Evolutionary conservation across 2,113 vertebrate genomes (phyloP).

Genomic region (Sphyrna mokarran): DNA sequence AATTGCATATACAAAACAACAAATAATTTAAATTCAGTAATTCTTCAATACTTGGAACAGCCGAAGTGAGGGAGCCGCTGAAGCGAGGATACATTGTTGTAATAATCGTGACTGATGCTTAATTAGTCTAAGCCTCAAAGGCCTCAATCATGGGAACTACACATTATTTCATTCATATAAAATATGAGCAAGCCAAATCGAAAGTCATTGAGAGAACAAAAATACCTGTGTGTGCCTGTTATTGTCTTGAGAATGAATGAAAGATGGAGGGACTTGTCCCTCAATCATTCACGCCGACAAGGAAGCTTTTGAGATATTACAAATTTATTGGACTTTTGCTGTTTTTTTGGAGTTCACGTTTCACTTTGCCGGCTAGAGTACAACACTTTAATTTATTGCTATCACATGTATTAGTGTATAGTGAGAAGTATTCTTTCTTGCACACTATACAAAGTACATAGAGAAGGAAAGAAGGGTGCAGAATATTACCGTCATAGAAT

Average conservation of each 20-base stretch:
- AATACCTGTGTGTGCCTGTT: not conserved
- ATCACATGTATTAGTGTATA: too few relatives aligned
- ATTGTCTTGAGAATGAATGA: not conserved
- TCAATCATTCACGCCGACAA: not conserved
- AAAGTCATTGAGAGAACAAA: not conserved
- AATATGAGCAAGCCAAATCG: too few relatives aligned
- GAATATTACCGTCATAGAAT: too few relatives aligned
- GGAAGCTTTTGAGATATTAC: not conserved
- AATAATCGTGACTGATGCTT: not conserved
- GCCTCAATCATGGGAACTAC: not conserved
- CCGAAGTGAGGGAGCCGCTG: not conserved
- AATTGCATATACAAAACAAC: not conserved
- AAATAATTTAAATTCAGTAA: not conserved
- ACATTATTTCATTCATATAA: not conserved
- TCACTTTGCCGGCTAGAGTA: not conserved
- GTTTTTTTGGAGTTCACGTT: not conserved
- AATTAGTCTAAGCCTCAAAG: not conserved
- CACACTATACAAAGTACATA: too few relatives aligned
- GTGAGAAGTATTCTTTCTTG: too few relatives aligned
- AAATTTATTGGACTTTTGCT: not conserved
- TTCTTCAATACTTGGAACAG: not conserved
- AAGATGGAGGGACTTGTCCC: not conserved
- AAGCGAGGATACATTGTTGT: not conserved
- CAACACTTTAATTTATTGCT: not conserved
- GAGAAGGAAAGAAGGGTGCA: too few relatives aligned